Evolutionary conservation across 2,113 vertebrate species (phyloP), one percentile per base, ranked within the genome.

Genomic region (Spea bombifrons): DNA sequence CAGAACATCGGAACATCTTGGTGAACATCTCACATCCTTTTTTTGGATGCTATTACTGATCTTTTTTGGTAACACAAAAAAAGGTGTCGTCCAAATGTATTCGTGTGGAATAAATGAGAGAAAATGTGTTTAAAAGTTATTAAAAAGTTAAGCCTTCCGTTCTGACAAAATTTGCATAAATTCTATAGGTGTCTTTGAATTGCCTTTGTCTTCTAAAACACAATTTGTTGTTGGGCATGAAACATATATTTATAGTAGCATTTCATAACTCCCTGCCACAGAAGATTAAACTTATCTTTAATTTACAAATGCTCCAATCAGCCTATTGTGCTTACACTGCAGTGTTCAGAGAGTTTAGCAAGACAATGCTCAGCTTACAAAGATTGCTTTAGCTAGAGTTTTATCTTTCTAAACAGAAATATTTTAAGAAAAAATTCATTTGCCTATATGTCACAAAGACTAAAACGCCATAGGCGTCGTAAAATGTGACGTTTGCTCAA

Each of bases 151-250:
- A 86, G 86, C 74, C 83, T 83, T 85, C 52, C 81, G 75, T 81
- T 79, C 82, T 83, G 87, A 85, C 83, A 88, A 87, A 86, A 89
- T 83, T 83, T 88, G 86, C 69, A 84, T 88, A 86, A 89, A 90
- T 88, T 88, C 84, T 90, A 84, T 84, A 81, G 49, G 70, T 87
- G 88, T 84, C 83, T 79, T 89, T 82, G 87, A 88, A 90, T 87
- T 88, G 82, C 82, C 86, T 89, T 91, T 92, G 88, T 92, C 88
- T 89, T 71, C 87, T 87, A 88, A 89, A 90, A 90, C 83, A 88
- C 85, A 83, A 85, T 86, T 89, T 87, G 77, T 83, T 89, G 84
- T 86, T 86, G 75, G 84, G 80, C 81, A 87, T 83, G 80, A 87
- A 88, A 68, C 76, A 88, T 71, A 86, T 75, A 86, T 88, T 87